Conservation (phyloP, 2,113 vertebrate genomes). For the Tretioscincus oriximinensis region DNA sequence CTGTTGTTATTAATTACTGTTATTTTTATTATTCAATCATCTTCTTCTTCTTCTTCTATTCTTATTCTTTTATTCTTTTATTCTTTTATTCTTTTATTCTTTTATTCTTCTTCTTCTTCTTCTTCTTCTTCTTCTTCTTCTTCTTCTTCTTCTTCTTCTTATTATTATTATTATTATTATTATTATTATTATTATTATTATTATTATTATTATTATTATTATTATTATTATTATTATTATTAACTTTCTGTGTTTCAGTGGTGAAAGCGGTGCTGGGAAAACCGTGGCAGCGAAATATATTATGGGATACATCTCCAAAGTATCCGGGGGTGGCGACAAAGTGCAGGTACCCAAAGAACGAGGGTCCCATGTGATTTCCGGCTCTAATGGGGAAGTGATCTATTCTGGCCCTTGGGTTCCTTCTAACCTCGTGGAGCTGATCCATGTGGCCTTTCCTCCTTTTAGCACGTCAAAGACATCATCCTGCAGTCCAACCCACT, state of each 20-base stretch:
- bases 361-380: too few relatives aligned
- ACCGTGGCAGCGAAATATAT: constrained; percentile 98
- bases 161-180: too few relatives aligned
- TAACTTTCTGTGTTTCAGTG: constrained; percentile 65
- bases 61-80: too few relatives aligned
- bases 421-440: not conserved
- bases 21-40: too few relatives aligned
- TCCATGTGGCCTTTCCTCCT: not conserved
- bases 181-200: too few relatives aligned
- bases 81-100: too few relatives aligned
- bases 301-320: constrained; percentile 98
- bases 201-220: too few relatives aligned
- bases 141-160: too few relatives aligned
- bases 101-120: too few relatives aligned
- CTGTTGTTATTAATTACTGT: too few relatives aligned
- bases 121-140: too few relatives aligned
- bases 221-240: not conserved
- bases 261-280: constrained; percentile 96
- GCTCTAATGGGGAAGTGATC: not conserved
- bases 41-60: too few relatives aligned
- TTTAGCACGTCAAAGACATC: constrained; percentile 93
- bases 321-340: constrained; percentile 92
- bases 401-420: not conserved
- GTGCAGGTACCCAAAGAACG: constrained; percentile 83
- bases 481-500: constrained; percentile 96